Conservation (phyloP, 2,113 vertebrate species). For the Chitala chitala region DNA sequence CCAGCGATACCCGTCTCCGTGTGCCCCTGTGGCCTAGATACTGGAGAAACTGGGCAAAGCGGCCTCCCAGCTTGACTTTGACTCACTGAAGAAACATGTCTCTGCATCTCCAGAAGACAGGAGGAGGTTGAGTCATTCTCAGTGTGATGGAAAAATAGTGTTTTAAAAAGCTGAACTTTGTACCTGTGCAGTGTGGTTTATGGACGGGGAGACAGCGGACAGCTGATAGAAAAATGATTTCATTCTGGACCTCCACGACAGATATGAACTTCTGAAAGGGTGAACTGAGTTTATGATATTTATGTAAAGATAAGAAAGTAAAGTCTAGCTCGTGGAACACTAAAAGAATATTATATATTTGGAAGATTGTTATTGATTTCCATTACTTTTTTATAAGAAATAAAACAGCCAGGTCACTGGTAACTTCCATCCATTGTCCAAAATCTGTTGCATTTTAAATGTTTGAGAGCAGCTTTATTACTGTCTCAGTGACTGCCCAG, state of each 20-base stretch:
- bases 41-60: not conserved
- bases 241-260: conserved; percentile 32
- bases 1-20: not conserved
- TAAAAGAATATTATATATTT: too few species aligned
- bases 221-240: conserved; percentile 25
- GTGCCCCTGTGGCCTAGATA: conserved; percentile 14
- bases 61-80: not conserved
- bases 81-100: not conserved
- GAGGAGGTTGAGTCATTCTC: not conserved
- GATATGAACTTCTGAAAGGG: conserved; percentile 41
- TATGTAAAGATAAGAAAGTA: too few species aligned
- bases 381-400: not conserved
- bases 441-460: not conserved
- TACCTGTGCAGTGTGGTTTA: conserved; percentile 25
- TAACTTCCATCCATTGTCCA: not conserved
- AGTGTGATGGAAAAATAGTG: not conserved
- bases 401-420: conserved; percentile 24
- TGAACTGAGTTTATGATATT: too few species aligned
- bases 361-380: not conserved
- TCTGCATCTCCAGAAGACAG: not conserved
- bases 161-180: not conserved
- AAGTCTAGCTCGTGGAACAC: not conserved
- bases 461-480: not conserved
- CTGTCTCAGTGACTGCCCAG: not conserved
- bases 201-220: conserved; percentile 36